phyloP scores from a whole-genome alignment of 2,888 invertebrate genomes.

The Colletes collaris region DNA sequence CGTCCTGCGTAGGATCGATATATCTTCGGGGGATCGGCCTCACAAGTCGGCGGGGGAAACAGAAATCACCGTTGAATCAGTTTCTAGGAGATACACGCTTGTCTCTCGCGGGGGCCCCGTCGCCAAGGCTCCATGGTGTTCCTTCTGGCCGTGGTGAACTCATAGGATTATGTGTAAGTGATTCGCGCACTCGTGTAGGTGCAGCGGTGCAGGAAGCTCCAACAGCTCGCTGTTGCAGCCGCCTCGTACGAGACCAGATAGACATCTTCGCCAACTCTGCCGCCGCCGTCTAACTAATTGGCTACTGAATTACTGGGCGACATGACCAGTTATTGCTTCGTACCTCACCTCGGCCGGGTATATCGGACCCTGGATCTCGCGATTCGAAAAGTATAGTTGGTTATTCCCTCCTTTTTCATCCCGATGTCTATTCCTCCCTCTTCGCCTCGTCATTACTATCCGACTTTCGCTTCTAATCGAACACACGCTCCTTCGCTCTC shows the following conservation, averaged over 20 bases:
- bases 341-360: constrained; percentile 70
- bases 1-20: constrained; percentile 48
- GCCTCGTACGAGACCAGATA: constrained; percentile 73
- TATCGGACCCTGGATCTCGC: constrained; percentile 70
- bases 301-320: constrained; percentile 81
- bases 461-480: constrained; percentile 2
- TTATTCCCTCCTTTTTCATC: constrained; percentile 22
- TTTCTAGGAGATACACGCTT: constrained; percentile 67
- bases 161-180: constrained; percentile 17
- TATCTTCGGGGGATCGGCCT: constrained; percentile 56
- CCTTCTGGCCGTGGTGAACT: constrained; percentile 31
- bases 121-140: constrained; percentile 45
- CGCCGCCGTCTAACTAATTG: constrained; percentile 80
- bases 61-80: constrained; percentile 65
- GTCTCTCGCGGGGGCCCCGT: constrained; percentile 56
- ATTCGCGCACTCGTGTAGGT: constrained; percentile 49
- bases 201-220: constrained; percentile 69
- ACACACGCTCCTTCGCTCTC: neutral
- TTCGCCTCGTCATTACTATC: neutral
- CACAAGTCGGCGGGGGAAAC: constrained; percentile 39
- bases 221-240: constrained; percentile 64
- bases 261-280: constrained; percentile 76
- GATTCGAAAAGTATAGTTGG: constrained; percentile 55
- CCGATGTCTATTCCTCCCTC: neutral
- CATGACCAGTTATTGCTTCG: constrained; percentile 79